Evolutionary conservation across 1,140 invertebrate species (phyloP).

Genomic region (Scylla paramamosain): DNA sequence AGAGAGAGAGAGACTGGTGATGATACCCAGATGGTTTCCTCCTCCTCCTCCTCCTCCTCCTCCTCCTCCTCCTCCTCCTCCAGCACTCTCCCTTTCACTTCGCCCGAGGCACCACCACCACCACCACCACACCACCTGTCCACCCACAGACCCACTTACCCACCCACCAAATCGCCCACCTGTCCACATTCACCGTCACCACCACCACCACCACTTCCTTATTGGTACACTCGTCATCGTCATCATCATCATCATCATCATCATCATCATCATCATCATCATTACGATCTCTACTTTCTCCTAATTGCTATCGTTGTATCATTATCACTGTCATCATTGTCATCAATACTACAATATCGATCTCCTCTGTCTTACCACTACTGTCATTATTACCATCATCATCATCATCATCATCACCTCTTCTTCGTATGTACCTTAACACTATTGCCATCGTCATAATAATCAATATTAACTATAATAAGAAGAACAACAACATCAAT

Average conservation of each 20-base stretch:
- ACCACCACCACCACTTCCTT: not conserved
- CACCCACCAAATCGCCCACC: not conserved
- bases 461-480: too few relatives aligned
- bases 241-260: not conserved
- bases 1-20: not conserved
- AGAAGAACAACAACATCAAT: too few relatives aligned
- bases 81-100: not conserved
- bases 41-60: too few relatives aligned
- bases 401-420: not conserved
- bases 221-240: too few relatives aligned
- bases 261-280: not conserved
- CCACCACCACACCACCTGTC: not conserved
- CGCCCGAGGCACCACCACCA: not conserved
- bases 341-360: not conserved
- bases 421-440: too few relatives aligned
- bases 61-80: conserved; percentile 11
- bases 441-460: too few relatives aligned
- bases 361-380: not conserved
- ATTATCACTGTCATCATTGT: not conserved
- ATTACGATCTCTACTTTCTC: not conserved
- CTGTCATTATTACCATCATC: not conserved
- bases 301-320: too few relatives aligned
- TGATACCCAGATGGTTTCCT: not conserved
- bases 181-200: not conserved
- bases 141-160: not conserved